Conservation (phyloP, 1,140 invertebrate species). For the Chrysomallon squamiferum region DNA sequence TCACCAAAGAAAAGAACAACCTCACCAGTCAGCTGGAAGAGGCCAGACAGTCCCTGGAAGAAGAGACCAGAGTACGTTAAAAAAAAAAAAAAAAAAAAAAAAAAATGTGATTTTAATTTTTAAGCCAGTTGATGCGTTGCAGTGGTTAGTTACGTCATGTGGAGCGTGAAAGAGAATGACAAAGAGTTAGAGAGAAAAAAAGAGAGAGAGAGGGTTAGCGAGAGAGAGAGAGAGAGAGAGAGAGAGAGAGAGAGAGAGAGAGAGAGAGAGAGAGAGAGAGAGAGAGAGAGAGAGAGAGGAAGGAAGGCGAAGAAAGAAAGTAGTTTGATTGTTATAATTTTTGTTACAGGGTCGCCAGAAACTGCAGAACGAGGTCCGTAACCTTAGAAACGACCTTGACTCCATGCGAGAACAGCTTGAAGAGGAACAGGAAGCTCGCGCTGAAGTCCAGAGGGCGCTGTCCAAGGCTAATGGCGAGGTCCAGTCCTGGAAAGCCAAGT, state of each 20-base stretch:
- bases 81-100: constrained; percentile 58
- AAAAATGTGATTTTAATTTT: constrained; percentile 93
- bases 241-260: too few species aligned
- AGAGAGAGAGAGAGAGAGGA: constrained; percentile 94
- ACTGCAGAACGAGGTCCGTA: constrained; percentile 67
- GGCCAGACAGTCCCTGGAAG: constrained; percentile 94
- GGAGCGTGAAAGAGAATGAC: too few species aligned
- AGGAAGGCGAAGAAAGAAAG: constrained; percentile 93
- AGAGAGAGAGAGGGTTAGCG: too few species aligned
- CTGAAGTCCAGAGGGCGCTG: constrained; percentile 85
- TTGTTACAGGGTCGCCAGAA: constrained; percentile 75
- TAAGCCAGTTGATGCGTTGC: constrained; percentile 88
- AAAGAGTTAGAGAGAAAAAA: too few species aligned
- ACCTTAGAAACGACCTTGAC: constrained; percentile 96
- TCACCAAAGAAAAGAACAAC: constrained; percentile 96
- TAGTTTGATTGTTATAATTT: too few species aligned
- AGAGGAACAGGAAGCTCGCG: constrained; percentile 81
- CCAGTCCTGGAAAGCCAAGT: constrained; percentile 77
- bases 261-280: constrained; percentile 92
- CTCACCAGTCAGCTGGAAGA: constrained; percentile 93
- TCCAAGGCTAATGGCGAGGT: constrained; percentile 92
- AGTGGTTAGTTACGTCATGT: too few species aligned
- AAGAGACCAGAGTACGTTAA: constrained; percentile 79
- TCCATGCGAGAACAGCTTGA: constrained; percentile 92
- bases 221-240: too few species aligned